These are phyloP conservation scores for Notechis scutatus DNA, from an alignment of 2,113 vertebrate genomes.

Conservation along the genomic window DNA sequence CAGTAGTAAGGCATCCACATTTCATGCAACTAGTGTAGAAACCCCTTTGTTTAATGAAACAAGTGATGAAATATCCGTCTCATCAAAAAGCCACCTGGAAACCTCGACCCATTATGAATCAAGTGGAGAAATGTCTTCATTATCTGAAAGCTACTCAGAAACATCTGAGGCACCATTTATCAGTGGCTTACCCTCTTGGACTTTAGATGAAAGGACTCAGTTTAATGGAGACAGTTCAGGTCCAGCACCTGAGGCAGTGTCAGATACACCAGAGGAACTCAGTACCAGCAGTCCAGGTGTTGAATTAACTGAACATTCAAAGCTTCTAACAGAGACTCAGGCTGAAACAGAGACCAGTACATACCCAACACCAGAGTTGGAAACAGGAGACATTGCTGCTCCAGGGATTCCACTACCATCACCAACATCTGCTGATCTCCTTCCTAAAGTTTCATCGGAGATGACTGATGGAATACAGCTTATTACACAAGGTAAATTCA, in stretches of 20 bases:
- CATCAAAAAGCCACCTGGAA: constrained; percentile 62
- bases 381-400: constrained; percentile 38
- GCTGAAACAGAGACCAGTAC: constrained; percentile 55
- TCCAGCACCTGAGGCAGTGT: rapidly evolving
- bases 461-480: constrained; percentile 47
- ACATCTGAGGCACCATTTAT: constrained; percentile 56
- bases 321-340: constrained; percentile 57
- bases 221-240: constrained; percentile 50
- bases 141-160: constrained; percentile 60
- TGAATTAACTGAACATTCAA: constrained; percentile 48
- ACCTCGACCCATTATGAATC: constrained; percentile 51
- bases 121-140: constrained; percentile 51
- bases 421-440: constrained; percentile 45
- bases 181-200: constrained; percentile 53
- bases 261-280: constrained; percentile 58
- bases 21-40: constrained; percentile 61
- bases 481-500: constrained; percentile 63
- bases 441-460: constrained; percentile 55
- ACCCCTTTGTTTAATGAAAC: constrained; percentile 55
- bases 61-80: constrained; percentile 53
- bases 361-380: constrained; percentile 46
- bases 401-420: constrained; percentile 38
- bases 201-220: constrained; percentile 60
- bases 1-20: constrained; percentile 55
- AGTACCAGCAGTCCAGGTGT: constrained; percentile 60